Evolutionary conservation across 2,113 vertebrate species (phyloP).

Genomic region (Numida meleagris): DNA sequence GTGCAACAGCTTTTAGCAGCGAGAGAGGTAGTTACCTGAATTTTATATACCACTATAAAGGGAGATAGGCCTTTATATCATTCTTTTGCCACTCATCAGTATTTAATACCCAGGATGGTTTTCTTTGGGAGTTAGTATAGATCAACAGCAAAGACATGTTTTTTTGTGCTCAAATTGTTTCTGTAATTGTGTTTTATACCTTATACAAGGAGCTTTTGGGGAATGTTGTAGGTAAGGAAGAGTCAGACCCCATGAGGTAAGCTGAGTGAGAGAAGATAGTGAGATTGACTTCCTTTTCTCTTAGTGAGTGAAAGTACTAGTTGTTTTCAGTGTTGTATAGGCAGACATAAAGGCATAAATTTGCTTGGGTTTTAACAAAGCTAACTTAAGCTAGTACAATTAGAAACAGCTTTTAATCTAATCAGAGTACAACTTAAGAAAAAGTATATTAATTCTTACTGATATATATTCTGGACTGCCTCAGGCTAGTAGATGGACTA

Average conservation of each 20-base stretch:
- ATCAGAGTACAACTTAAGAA: not conserved
- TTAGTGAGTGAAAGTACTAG: not conserved
- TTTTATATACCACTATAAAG: not conserved
- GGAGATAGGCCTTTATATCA: not conserved
- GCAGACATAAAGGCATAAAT: not conserved
- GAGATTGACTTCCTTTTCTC: not conserved
- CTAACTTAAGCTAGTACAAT: not conserved
- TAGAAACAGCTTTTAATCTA: not conserved
- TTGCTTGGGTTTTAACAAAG: not conserved
- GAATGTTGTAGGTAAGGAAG: not conserved
- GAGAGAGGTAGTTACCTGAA: constrained; percentile 85
- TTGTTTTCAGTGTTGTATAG: not conserved
- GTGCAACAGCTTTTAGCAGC: constrained; percentile 95
- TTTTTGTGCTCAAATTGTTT: not conserved
- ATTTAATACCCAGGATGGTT: not conserved
- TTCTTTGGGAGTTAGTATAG: not conserved
- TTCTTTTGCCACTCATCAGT: not conserved
- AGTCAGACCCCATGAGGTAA: not conserved
- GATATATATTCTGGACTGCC: not conserved
- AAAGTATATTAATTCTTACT: not conserved
- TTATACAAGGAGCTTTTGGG: not conserved
- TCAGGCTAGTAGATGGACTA: not conserved
- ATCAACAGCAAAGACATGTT: not conserved
- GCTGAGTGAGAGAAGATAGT: not conserved
- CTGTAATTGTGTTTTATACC: not conserved